A percentile compares a stretch with the other conserved stretches of the same genome.
Conservation (phyloP, 2,113 vertebrate species). For the Cervus canadensis region DNA sequence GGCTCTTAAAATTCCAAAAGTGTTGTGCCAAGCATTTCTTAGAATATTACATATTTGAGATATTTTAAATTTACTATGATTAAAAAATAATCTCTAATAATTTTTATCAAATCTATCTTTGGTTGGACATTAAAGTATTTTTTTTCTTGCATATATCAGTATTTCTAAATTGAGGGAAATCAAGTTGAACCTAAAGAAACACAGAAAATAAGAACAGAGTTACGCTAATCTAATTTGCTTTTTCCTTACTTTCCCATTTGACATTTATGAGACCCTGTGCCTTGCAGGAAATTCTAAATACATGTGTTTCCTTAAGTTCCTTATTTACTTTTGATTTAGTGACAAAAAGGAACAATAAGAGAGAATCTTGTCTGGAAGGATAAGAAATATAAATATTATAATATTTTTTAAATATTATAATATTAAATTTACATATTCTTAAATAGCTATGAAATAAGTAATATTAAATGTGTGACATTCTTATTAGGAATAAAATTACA, state of each 20-base stretch:
- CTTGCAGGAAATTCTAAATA: not conserved
- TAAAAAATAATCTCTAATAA: not conserved
- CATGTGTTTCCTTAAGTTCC: not conserved
- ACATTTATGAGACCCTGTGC: not conserved
- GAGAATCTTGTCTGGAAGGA: not conserved
- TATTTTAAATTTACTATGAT: not conserved
- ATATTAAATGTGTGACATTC: not conserved
- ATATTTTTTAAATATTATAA: not conserved
- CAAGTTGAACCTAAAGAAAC: not conserved
- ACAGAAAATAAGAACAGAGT: conserved; percentile 17
- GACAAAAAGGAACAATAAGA: not conserved
- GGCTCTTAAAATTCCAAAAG: conserved; percentile 8
- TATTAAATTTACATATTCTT: conserved; percentile 4
- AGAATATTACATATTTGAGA: conserved; percentile 11
- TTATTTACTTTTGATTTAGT: conserved; percentile 2
- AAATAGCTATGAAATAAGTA: conserved; percentile 18
- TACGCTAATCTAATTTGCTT: not conserved
- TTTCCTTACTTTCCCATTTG: not conserved
- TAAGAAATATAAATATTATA: conserved; percentile 11
- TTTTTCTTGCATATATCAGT: not conserved
- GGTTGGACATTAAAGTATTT: not conserved
- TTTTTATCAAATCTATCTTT: conserved; percentile 22
- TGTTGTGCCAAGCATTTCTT: not conserved
- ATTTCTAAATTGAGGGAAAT: not conserved
- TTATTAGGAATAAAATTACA: conserved; percentile 13